phyloP scores from a whole-genome alignment of 2,797 vertebrate species.

The Diceros bicornis region DNA sequence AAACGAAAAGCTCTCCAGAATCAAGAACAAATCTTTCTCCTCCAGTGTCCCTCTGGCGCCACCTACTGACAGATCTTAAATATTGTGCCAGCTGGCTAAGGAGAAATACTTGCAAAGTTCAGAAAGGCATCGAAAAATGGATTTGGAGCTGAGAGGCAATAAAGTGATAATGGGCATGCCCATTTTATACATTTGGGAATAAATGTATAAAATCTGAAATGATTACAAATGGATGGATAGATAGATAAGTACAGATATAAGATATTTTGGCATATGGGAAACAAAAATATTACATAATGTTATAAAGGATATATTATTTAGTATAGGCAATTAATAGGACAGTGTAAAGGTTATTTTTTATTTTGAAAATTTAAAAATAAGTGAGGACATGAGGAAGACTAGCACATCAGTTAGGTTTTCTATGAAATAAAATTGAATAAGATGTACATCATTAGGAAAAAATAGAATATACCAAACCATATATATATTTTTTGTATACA shows the following conservation, averaged over 20 bases:
- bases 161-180: background rate
- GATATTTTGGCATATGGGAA: background rate
- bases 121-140: background rate
- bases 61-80: constrained; percentile 53
- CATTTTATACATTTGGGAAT: no score
- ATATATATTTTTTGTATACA: background rate
- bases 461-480: background rate
- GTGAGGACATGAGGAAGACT: background rate
- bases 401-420: background rate
- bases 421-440: constrained; percentile 46
- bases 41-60: constrained; percentile 29
- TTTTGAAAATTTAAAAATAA: constrained; percentile 20
- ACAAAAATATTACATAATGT: background rate
- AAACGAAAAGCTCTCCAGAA: background rate
- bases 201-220: background rate
- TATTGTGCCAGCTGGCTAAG: background rate
- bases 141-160: background rate
- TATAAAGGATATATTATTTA: background rate
- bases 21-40: background rate
- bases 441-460: background rate
- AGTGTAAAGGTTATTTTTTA: background rate
- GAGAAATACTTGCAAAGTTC: background rate
- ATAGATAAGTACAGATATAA: background rate
- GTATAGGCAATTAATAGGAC: background rate
- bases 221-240: background rate